Base-by-base conservation (phyloP, 53 echinoderm and acorn worm species). In the Paracentrotus lividus region DNA sequence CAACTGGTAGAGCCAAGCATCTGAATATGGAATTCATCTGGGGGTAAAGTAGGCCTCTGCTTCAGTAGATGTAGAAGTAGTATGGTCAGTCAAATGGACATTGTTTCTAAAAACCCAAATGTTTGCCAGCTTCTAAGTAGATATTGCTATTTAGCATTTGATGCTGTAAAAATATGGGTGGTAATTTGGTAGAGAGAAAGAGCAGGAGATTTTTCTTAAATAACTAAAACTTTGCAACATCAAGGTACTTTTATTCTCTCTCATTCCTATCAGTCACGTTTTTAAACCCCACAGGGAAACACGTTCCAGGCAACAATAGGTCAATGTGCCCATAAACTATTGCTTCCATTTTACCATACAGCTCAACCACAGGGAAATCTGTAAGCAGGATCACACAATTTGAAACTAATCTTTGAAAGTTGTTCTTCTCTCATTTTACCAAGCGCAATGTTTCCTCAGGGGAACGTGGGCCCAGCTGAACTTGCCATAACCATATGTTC, bases 381-480 rank as follows among this genome's bases (percentile, higher is more conserved):
- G 1, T 72, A 40, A 40, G 32, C 32, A 20, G 72, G 36, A 72
- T 72, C 72, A 72, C 16, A 72, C 72, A 49, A 49, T 51, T 85
- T 85, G 85, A 85, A 85, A 85, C 85, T 85, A 85, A 85, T 85
- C 85, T 49, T 49, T 1, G 85, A 85, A 85, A 85, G 85, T 85
- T 85, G 45, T 47, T 85, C 85, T 49, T 85, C 14, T 85, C n/a
- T 85, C 85, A 36, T 85, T 72, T 85, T 49, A 85, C 85, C 51
- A 85, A 85, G 45, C 85, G 26, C 26, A 13, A 85, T 20, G 20
- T 47, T n/a, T 85, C 85, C 47, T 85, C 85, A 0, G 15, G 45
- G 85, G 49, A 85, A 36, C 20, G 32, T n/a, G 20, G 40, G 72
- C 36, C 15, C 33, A 72, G 72, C 4, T 40, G 36, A 72, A 40